Evolutionary conservation across 1,140 invertebrate species (phyloP).

Genomic region (Pogonomyrmex barbatus): DNA sequence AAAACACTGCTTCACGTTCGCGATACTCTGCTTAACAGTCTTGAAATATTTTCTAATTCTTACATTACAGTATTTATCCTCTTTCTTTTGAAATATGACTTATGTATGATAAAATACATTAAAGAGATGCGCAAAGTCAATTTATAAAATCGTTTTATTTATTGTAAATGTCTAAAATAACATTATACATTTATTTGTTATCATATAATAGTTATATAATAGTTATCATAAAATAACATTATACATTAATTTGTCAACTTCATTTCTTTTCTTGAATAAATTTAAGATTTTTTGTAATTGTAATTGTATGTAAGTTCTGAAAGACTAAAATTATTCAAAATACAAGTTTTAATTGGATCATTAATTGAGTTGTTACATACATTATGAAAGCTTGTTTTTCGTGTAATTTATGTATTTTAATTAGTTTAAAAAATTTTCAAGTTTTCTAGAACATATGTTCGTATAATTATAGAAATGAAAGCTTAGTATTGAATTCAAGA

Average conservation of each 20-base stretch:
- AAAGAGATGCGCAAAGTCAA: not conserved
- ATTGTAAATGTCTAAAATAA: not conserved
- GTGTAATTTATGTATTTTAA: not conserved
- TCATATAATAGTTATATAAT: too few relatives aligned
- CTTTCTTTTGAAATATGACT: not conserved
- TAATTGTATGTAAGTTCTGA: not conserved
- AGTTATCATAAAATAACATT: conserved; percentile 6
- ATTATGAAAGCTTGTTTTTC: not conserved
- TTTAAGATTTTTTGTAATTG: not conserved
- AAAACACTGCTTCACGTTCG: conserved; percentile 2
- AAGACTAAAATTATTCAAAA: not conserved
- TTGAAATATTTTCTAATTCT: conserved; percentile 2
- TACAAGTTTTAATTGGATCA: not conserved
- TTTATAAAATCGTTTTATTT: not conserved
- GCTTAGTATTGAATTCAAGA: not conserved
- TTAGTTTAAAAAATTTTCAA: not conserved
- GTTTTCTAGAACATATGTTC: not conserved
- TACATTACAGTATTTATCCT: not conserved
- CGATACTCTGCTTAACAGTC: not conserved
- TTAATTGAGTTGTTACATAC: not conserved
- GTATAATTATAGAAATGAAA: not conserved
- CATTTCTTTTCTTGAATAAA: not conserved
- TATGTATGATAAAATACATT: not conserved
- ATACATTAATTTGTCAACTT: not conserved
- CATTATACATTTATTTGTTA: not conserved